Conservation (phyloP, 2,888 invertebrate genomes). For the Drosophila colorata region DNA sequence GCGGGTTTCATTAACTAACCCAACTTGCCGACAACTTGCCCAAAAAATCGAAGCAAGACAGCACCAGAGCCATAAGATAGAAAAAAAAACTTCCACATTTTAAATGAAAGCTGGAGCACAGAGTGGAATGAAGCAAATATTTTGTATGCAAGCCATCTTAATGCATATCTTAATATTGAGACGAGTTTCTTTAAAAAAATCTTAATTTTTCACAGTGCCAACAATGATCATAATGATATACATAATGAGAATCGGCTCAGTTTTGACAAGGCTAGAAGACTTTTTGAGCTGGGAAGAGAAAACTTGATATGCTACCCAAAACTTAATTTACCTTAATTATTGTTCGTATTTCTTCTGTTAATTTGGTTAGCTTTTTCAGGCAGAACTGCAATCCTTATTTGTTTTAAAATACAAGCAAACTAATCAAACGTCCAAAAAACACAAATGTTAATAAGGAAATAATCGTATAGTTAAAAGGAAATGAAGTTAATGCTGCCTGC, state of each 20-base stretch:
- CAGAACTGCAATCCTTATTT: too few relatives aligned
- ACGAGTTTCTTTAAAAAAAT: neutral
- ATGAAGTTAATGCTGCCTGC: constrained; percentile 10
- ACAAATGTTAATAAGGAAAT: constrained; percentile 1
- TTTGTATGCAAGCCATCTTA: constrained; percentile 28
- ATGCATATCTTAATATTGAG: neutral
- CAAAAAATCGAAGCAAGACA: constrained; percentile 25
- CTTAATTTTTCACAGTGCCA: too few relatives aligned
- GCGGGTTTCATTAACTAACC: constrained; percentile 67
- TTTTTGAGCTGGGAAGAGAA: too few relatives aligned
- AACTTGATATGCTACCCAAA: too few relatives aligned
- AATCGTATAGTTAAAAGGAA: constrained; percentile 1
- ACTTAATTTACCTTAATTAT: too few relatives aligned
- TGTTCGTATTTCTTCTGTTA: too few relatives aligned
- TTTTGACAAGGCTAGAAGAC: too few relatives aligned
- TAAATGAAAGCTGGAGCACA: constrained; percentile 33
- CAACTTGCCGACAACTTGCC: constrained; percentile 29
- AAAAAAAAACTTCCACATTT: constrained; percentile 16
- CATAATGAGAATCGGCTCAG: too few relatives aligned
- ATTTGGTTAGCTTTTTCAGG: too few relatives aligned
- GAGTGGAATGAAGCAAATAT: constrained; percentile 3
- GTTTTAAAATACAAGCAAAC: too few relatives aligned
- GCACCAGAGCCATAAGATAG: constrained; percentile 12
- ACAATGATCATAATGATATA: too few relatives aligned
- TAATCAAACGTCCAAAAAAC: too few relatives aligned